Conservation (phyloP, 2,797 vertebrate genomes). For the Okamejei kenojei region DNA sequence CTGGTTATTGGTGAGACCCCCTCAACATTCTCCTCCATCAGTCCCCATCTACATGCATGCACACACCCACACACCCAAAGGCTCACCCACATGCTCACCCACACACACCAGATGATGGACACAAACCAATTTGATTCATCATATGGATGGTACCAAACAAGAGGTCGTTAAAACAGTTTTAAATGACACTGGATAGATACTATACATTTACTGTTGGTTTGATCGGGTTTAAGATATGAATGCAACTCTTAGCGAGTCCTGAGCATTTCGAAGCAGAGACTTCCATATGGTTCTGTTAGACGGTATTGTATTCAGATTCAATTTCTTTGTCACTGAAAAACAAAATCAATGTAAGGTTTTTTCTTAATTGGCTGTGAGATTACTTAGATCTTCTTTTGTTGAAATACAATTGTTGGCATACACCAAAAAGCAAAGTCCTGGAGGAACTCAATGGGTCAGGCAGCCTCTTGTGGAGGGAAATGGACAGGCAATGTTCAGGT, state of each 20-base stretch:
- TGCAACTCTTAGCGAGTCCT: background rate
- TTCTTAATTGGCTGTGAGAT: background rate
- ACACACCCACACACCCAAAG: too few relatives aligned
- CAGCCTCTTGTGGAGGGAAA: too few relatives aligned
- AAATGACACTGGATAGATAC: background rate
- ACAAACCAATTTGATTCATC: background rate
- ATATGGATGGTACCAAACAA: background rate
- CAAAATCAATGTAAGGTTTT: background rate
- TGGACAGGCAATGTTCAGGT: too few relatives aligned
- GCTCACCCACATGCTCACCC: too few relatives aligned
- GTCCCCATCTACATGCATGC: background rate
- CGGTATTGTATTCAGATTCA: background rate
- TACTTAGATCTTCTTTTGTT: background rate
- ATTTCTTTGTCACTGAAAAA: background rate
- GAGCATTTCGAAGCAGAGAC: background rate
- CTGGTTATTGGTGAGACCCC: background rate
- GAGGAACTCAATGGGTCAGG: too few relatives aligned
- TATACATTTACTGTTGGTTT: background rate
- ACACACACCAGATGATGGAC: too few relatives aligned
- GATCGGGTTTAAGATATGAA: too few relatives aligned
- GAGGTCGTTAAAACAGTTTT: background rate
- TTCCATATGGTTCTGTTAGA: background rate
- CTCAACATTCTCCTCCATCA: background rate
- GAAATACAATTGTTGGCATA: background rate
- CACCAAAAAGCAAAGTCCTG: too few relatives aligned